These are phyloP conservation scores for Drosophila elegans DNA, from an alignment of 1,140 invertebrate species.

Conservation along the genomic window DNA sequence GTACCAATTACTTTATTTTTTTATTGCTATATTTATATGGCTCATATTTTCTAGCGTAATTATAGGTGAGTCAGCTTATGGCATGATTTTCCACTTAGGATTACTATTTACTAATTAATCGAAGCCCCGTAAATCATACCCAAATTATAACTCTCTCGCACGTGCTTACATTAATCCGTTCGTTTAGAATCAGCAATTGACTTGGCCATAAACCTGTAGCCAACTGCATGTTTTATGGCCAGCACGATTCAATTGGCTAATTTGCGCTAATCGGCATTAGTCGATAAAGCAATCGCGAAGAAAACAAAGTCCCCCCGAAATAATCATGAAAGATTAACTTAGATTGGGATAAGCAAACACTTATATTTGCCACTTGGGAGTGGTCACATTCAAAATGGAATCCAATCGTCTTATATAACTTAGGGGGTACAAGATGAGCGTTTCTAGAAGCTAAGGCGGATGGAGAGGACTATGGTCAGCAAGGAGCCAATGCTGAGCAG, in stretches of 20 bases:
- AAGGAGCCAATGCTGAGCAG: slow-evolving; percentile 54
- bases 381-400: slow-evolving; percentile 33
- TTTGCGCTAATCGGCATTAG: slow-evolving; percentile 45
- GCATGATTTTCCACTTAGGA: background rate
- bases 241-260: slow-evolving; percentile 41
- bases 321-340: slow-evolving; percentile 19
- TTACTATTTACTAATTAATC: background rate
- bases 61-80: background rate
- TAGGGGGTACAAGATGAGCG: slow-evolving; percentile 26
- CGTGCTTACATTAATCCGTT: slow-evolving; percentile 2
- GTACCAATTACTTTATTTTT: too few species aligned
- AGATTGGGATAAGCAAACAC: slow-evolving; percentile 43
- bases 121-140: background rate
- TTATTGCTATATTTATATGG: too few species aligned
- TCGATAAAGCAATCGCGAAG: slow-evolving; percentile 27
- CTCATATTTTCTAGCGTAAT: background rate
- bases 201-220: slow-evolving; percentile 18
- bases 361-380: slow-evolving; percentile 62
- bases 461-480: slow-evolving; percentile 47
- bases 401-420: slow-evolving; percentile 62
- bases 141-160: background rate
- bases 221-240: slow-evolving; percentile 23
- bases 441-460: slow-evolving; percentile 43
- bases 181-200: background rate
- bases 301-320: slow-evolving; percentile 36